Evolutionary conservation across 2,113 vertebrate genomes (phyloP).

Genomic region (Sprattus sprattus): DNA sequence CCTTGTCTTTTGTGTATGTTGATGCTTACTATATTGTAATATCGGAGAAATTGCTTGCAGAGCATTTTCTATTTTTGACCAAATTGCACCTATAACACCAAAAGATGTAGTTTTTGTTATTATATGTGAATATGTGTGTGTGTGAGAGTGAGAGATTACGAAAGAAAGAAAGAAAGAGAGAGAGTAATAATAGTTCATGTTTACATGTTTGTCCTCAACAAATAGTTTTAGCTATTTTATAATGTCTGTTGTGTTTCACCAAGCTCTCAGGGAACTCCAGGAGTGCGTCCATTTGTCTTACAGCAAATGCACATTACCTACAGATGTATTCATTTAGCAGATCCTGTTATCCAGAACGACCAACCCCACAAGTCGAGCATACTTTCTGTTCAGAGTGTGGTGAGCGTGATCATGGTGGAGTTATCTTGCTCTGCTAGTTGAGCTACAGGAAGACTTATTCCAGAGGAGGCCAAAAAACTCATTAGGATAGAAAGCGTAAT

Average conservation of each 20-base stretch:
- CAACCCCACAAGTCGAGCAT: not conserved
- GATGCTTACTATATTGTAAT: not conserved
- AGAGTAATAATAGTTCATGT: not conserved
- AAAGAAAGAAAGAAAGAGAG: no score
- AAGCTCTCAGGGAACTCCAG: slow-evolving; percentile 1
- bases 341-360: not conserved
- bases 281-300: not conserved
- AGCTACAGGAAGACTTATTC: not conserved
- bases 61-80: not conserved
- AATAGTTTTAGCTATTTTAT: not conserved
- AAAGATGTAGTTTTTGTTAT: not conserved
- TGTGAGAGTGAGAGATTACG: not conserved
- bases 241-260: not conserved
- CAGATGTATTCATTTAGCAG: not conserved
- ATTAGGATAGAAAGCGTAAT: not conserved
- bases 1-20: not conserved
- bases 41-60: not conserved
- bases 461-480: not conserved
- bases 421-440: not conserved
- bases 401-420: not conserved
- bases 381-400: not conserved
- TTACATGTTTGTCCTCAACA: not conserved
- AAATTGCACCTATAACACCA: not conserved
- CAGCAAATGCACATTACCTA: not conserved
- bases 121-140: not conserved